Percentiles rank a stretch among this genome's conserved stretches.
These are phyloP conservation scores for Oxystoma pomonae DNA, from an alignment of 2,888 invertebrate species.

Conservation along the genomic window DNA sequence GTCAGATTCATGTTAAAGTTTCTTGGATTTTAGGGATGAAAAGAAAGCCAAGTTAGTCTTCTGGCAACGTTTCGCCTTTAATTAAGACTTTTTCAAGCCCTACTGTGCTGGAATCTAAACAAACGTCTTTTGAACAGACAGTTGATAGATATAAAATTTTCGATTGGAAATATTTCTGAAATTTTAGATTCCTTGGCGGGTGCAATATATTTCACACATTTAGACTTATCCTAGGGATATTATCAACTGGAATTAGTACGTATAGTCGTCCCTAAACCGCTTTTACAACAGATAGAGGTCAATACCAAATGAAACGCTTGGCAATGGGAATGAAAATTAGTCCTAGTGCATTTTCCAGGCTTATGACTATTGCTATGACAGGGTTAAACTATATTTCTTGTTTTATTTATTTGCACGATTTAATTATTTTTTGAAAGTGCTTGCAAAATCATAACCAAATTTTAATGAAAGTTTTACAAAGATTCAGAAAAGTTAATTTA, in stretches of 20 bases:
- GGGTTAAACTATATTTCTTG: constrained; percentile 19
- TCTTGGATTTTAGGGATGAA: too few species aligned
- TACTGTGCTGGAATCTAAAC: too few species aligned
- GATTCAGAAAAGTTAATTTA: constrained; percentile 10
- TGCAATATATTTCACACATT: constrained; percentile 26
- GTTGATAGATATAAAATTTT: too few species aligned
- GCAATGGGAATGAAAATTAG: constrained; percentile 30
- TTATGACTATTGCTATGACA: constrained; percentile 29
- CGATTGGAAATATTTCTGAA: too few species aligned
- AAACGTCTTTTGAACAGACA: too few species aligned
- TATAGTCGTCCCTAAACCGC: constrained; percentile 25
- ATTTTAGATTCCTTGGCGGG: too few species aligned
- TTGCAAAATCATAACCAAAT: constrained; percentile 23
- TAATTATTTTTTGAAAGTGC: constrained; percentile 25
- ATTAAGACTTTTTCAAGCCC: too few species aligned
- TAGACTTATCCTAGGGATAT: constrained; percentile 28
- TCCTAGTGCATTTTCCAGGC: constrained; percentile 28
- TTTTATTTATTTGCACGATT: constrained; percentile 12
- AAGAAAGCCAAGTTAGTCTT: too few species aligned
- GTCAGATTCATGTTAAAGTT: too few species aligned
- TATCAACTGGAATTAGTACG: constrained; percentile 28
- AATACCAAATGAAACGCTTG: constrained; percentile 28
- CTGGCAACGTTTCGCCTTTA: too few species aligned
- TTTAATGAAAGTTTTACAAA: constrained; percentile 8
- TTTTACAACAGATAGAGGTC: constrained; percentile 29